phyloP scores from a whole-genome alignment of 1,140 invertebrate species.

The Thaumatotibia leucotreta region DNA sequence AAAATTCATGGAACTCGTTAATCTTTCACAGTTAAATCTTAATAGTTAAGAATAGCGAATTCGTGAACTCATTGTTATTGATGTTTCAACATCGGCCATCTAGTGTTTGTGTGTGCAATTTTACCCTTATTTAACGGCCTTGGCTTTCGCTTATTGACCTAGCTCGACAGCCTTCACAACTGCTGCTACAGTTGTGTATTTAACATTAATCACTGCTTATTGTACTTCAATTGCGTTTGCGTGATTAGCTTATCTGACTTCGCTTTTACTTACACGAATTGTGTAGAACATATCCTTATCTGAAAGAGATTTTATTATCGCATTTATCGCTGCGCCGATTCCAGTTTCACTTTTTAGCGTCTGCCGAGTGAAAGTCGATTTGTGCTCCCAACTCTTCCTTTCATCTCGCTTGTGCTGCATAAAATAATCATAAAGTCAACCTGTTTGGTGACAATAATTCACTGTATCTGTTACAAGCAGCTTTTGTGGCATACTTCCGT shows the following conservation, averaged over 20 bases:
- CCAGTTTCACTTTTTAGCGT: conserved; percentile 72
- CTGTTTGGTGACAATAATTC: conserved; percentile 13
- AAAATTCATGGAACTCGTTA: conserved; percentile 29
- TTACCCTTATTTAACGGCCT: conserved; percentile 25
- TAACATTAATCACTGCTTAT: neutral
- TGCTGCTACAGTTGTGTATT: conserved; percentile 13
- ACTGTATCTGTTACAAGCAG: neutral
- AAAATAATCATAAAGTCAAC: conserved; percentile 23
- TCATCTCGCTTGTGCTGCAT: conserved; percentile 32
- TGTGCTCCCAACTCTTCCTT: conserved; percentile 57
- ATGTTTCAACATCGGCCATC: neutral
- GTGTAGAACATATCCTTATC: neutral
- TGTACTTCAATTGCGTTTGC: neutral
- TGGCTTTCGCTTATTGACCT: conserved; percentile 29
- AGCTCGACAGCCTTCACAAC: conserved; percentile 26
- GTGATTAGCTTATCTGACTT: neutral
- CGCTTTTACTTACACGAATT: neutral
- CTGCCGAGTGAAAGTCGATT: conserved; percentile 60
- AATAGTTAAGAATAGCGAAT: neutral
- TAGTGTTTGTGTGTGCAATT: conserved; percentile 20
- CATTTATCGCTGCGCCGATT: conserved; percentile 37
- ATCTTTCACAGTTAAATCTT: conserved; percentile 12
- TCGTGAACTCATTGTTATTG: neutral
- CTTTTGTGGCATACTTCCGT: neutral
- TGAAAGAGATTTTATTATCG: conserved; percentile 21